Evolutionary conservation across 92 coral and sea anemone species (phyloP).

Genomic region (Chrysogorgia sp.): DNA sequence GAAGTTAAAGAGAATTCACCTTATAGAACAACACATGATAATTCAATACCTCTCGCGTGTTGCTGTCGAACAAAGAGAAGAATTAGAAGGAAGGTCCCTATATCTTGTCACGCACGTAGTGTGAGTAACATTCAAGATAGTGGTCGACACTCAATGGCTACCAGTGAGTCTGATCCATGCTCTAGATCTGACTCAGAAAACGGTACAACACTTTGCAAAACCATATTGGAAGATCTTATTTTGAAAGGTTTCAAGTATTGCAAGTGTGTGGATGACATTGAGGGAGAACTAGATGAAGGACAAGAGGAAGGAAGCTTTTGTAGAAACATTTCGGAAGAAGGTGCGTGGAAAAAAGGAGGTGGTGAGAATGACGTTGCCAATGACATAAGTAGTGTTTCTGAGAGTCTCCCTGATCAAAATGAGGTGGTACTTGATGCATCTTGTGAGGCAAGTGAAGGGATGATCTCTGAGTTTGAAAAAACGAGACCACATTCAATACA

Average conservation of each 20-base stretch:
- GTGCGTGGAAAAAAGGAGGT: background rate
- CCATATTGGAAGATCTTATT: conserved; percentile 27
- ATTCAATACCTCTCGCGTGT: background rate
- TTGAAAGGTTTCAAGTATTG: conserved; percentile 37
- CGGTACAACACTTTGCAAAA: conserved; percentile 16
- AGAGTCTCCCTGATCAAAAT: background rate
- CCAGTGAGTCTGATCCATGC: conserved; percentile 29
- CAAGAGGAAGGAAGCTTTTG: background rate
- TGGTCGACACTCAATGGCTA: background rate
- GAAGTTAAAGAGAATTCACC: conserved; percentile 79
- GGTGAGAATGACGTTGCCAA: background rate
- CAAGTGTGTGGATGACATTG: conserved; percentile 24
- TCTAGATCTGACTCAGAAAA: background rate
- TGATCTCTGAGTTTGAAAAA: background rate
- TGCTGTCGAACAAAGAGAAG: conserved; percentile 11
- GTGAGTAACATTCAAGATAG: background rate
- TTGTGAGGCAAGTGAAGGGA: background rate
- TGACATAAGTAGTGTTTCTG: background rate
- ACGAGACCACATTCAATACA: background rate
- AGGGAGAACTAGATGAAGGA: conserved; percentile 18
- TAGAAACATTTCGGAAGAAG: background rate
- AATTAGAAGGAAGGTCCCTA: background rate
- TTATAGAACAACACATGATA: conserved; percentile 42
- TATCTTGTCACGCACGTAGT: background rate
- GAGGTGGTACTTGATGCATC: background rate